phyloP scores from a whole-genome alignment of 2,113 vertebrate genomes.

The Odocoileus virginianus region DNA sequence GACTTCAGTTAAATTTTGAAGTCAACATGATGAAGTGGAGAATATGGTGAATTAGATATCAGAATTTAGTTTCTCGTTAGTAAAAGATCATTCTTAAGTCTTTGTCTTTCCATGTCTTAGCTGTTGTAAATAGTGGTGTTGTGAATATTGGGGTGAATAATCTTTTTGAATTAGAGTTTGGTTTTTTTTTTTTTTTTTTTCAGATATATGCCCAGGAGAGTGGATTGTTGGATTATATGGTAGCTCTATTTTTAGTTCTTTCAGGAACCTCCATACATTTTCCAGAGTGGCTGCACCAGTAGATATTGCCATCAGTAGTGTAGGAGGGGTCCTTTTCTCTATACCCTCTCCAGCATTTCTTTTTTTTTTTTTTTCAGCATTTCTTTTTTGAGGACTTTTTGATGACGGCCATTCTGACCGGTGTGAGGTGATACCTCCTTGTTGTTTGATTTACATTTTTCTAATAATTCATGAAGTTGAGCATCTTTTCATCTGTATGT shows the following conservation, averaged over 20 bases:
- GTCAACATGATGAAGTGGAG: neutral
- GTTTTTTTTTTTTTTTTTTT: neutral
- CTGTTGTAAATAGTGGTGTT: neutral
- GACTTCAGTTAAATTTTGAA: constrained; percentile 36
- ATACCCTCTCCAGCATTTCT: neutral
- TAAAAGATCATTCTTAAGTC: neutral
- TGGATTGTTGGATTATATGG: neutral
- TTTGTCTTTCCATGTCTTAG: neutral
- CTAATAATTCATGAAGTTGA: neutral
- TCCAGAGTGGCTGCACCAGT: neutral
- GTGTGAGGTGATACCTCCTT: neutral
- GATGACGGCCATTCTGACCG: neutral
- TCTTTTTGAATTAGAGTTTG: neutral
- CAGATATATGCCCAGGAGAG: neutral
- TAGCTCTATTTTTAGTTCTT: neutral
- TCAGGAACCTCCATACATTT: neutral
- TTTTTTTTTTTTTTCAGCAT: neutral
- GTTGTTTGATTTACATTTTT: neutral
- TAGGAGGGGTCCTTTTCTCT: neutral
- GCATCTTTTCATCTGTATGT: neutral
- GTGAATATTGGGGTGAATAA: neutral
- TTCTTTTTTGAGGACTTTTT: neutral
- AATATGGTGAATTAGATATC: neutral
- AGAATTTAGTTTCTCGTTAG: constrained; percentile 2
- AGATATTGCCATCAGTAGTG: neutral